Conservation (phyloP, 2,888 invertebrate species). For the Tromatobia lineatoria region DNA sequence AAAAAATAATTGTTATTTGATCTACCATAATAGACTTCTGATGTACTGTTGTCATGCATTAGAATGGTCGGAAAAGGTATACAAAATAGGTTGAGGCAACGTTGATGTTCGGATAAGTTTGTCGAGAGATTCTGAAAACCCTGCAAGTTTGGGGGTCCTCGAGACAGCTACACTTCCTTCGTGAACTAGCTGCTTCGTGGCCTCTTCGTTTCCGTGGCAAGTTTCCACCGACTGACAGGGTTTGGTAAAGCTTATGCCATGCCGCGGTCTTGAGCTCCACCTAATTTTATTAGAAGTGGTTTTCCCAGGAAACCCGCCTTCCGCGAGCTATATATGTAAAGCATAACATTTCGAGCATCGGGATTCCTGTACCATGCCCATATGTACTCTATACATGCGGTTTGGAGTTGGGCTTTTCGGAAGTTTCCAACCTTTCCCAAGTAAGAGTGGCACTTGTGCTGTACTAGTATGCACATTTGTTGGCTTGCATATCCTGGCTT, state of each 20-base stretch:
- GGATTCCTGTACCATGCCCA: conserved; percentile 32
- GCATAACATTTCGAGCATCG: conserved; percentile 33
- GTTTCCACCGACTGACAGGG: conserved; percentile 51
- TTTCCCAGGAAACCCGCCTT: conserved; percentile 49
- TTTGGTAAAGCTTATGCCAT: conserved; percentile 47
- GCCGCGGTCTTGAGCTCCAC: conserved; percentile 61
- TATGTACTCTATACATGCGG: conserved; percentile 1
- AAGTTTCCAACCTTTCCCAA: conserved; percentile 20
- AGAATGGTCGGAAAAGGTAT: conserved; percentile 2
- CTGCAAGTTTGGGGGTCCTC: conserved; percentile 47
- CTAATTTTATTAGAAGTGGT: conserved; percentile 71
- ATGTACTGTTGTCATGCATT: neutral
- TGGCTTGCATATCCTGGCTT: neutral
- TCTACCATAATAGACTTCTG: neutral
- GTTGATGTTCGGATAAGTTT: conserved; percentile 52
- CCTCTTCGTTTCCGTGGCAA: conserved; percentile 61
- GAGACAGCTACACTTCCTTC: conserved; percentile 32
- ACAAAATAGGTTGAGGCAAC: conserved; percentile 45
- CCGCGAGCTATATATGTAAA: conserved; percentile 22
- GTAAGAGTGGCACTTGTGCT: conserved; percentile 12
- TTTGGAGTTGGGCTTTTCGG: conserved; percentile 14
- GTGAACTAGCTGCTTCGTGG: conserved; percentile 30
- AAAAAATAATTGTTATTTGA: neutral
- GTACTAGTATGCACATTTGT: neutral
- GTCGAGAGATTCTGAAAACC: conserved; percentile 47